Base-by-base conservation (phyloP, 2,797 vertebrate species). In the Chrysolophus pictus region DNA sequence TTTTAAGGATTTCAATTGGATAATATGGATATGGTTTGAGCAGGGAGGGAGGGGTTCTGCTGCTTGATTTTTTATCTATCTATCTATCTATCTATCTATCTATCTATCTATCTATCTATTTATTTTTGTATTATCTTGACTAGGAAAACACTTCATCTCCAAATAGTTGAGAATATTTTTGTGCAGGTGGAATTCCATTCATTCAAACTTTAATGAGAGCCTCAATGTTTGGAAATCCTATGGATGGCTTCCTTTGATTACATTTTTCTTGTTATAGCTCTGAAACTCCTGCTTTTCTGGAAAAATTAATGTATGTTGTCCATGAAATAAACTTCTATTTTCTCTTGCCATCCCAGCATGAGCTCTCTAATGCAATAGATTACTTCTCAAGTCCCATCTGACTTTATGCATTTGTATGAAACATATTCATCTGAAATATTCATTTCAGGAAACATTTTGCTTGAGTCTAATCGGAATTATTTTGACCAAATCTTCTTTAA, bases 141-240 rank as follows among this genome's bases (percentile, higher is more conserved):
- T 39, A 41, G 44, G 29, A 47, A 68, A 63, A 44, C 6, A 19
- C 16, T 3, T 17, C 44, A 10, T 23, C 22, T 55, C 17, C 44
- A 88, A 84, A 42, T 29, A 53, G 6, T n/a, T 75, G 33, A 47
- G 9, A 64, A 53, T 58, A 49, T 35, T 59, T 59, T 53, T n/a
- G 31, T 55, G 23, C 21, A 42, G 31, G 26, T 64, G 9, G n/a
- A 10, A 63, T 68, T 37, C 22, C 11, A 28, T 19, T 33, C 11
- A 16, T 29, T 42, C 0, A 0, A 23, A 10, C 2, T 69, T 14
- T 41, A 0, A 0, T 5, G 2, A 3, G 2, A 7, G 23, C 9
- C 18, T 58, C 3, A 2, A 51, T 65, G 65, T 37, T 24, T 31
- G n/a, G 47, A 13, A 88, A 75, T 81, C 74, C 74, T 56, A 53